Conservation (phyloP, 1,140 invertebrate genomes). For the Scaptodrosophila lebanonensis region DNA sequence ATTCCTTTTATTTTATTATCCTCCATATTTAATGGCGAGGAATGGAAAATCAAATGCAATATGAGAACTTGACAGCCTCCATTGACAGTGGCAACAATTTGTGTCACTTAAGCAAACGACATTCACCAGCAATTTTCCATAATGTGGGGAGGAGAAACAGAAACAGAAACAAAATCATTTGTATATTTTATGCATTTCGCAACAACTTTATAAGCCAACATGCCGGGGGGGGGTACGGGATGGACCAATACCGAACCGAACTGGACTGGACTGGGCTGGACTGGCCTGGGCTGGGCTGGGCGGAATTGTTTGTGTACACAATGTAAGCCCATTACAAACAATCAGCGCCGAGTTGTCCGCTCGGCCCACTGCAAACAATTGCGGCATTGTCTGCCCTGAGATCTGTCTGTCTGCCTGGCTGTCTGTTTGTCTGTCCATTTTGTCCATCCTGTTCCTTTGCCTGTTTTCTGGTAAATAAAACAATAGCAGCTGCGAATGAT, state of each 20-base stretch:
- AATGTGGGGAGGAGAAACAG: conserved; percentile 23
- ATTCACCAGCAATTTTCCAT: conserved; percentile 23
- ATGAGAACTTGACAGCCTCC: no score
- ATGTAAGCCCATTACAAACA: conserved; percentile 73
- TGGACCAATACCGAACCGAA: no score
- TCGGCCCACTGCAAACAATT: conserved; percentile 53
- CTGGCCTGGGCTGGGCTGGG: conserved; percentile 15
- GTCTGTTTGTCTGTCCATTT: conserved; percentile 3
- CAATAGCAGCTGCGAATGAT: conserved; percentile 38
- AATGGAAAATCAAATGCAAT: no score
- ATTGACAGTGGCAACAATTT: no score
- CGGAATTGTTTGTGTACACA: conserved; percentile 58
- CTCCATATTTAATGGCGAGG: no score
- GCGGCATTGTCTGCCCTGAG: conserved; percentile 44
- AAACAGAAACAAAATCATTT: conserved; percentile 13
- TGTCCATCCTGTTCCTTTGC: conserved; percentile 5
- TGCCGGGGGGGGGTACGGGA: background rate
- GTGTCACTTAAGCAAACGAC: conserved; percentile 1
- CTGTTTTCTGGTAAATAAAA: conserved; percentile 52
- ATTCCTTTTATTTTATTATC: no score
- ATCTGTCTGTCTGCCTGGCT: conserved; percentile 11
- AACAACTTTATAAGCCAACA: conserved; percentile 67
- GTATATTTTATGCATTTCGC: conserved; percentile 55
- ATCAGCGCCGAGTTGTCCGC: conserved; percentile 49
- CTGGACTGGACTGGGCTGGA: no score